Evolutionary conservation across 92 coral and sea anemone species (phyloP).

Genomic region (Zoanthus gigantus): DNA sequence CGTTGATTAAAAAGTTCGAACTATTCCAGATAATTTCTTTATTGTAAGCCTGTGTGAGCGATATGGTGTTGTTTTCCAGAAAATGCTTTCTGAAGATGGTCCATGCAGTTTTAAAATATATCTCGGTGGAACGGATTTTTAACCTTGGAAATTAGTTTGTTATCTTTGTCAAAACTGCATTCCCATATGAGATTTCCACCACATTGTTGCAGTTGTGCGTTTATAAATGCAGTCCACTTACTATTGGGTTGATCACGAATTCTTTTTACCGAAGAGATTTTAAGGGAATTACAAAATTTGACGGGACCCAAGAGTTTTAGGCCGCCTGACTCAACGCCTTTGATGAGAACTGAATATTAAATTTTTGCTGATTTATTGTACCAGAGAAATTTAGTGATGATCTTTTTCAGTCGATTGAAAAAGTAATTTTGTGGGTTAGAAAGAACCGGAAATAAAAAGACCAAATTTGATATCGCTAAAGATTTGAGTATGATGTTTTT

Average conservation of each 20-base stretch:
- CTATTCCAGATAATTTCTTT: too few relatives aligned
- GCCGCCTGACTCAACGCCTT: background rate
- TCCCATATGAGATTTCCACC: slow-evolving; percentile 13
- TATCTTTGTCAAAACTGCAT: background rate
- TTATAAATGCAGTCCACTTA: slow-evolving; percentile 1
- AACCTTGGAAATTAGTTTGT: slow-evolving; percentile 10
- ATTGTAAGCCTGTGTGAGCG: too few relatives aligned
- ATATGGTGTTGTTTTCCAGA: background rate
- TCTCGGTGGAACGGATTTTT: background rate
- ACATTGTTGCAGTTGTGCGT: slow-evolving; percentile 6
- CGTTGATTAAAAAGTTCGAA: too few relatives aligned
- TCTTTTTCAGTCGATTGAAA: background rate
- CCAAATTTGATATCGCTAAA: background rate
- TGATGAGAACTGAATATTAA: background rate
- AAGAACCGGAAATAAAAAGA: background rate
- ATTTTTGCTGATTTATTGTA: background rate
- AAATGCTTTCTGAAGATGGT: background rate
- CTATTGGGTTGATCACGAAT: background rate
- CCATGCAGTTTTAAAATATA: background rate
- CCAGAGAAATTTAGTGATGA: slow-evolving; percentile 10
- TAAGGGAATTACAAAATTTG: background rate
- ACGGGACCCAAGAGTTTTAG: background rate
- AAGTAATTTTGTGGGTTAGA: background rate
- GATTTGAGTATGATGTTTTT: background rate
- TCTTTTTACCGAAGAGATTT: background rate